phyloP scores from a whole-genome alignment of 2,888 invertebrate genomes.

The Neoaliturus tenellus region DNA sequence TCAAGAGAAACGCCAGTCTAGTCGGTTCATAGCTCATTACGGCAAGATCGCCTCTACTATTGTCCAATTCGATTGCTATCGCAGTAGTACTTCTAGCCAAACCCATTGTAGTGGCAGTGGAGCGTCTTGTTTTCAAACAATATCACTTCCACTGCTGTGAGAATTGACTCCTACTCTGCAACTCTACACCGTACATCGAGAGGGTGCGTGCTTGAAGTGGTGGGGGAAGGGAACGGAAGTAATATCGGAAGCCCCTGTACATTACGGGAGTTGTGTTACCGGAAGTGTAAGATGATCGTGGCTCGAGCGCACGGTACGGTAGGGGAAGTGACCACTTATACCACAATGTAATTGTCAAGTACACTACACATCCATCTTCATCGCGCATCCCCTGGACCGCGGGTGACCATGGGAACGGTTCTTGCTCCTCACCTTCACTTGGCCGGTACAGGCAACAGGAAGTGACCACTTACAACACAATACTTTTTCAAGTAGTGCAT shows the following conservation, averaged over 20 bases:
- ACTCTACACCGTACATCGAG: not conserved
- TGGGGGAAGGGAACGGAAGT: slow-evolving; percentile 22
- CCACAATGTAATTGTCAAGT: slow-evolving; percentile 28
- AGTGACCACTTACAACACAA: not conserved
- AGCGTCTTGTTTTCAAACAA: not conserved
- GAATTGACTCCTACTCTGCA: slow-evolving; percentile 3
- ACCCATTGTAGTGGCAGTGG: too few species aligned
- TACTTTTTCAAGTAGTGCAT: too few species aligned
- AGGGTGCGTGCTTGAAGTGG: slow-evolving; percentile 14
- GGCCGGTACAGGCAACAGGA: not conserved
- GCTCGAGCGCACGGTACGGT: slow-evolving; percentile 18
- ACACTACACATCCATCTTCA: slow-evolving; percentile 36
- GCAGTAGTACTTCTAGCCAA: too few species aligned
- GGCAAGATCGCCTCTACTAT: too few species aligned
- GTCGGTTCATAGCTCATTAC: too few species aligned
- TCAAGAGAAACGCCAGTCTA: too few species aligned
- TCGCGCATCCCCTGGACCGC: not conserved
- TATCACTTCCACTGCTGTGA: not conserved
- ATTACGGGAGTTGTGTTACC: slow-evolving; percentile 37
- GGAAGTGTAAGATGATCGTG: slow-evolving; percentile 46
- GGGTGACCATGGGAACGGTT: not conserved
- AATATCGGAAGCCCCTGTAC: slow-evolving; percentile 47
- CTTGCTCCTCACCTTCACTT: not conserved
- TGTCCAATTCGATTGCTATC: too few species aligned
- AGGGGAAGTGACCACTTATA: slow-evolving; percentile 47